Conservation (phyloP, 37 sponge, comb jelly and placozoan genomes). For the Petrosia ficiformis region DNA sequence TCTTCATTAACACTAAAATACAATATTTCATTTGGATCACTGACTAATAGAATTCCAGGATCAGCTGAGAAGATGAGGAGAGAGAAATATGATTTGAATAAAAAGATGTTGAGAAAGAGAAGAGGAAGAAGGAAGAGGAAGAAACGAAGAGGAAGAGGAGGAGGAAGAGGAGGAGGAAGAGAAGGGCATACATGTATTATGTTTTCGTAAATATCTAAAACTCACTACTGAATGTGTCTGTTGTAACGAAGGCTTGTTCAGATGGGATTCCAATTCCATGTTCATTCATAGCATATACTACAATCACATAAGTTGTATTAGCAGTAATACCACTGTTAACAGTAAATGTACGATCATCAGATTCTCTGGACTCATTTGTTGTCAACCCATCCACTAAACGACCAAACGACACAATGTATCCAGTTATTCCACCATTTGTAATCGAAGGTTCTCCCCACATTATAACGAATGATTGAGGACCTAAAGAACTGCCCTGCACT, state of each 20-base stretch:
- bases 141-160: background rate
- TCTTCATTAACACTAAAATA: conserved; percentile 13
- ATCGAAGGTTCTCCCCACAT: no score
- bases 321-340: background rate
- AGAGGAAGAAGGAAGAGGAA: background rate
- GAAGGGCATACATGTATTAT: background rate
- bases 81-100: background rate
- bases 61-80: background rate
- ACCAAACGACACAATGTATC: no score
- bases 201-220: no score
- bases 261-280: no score
- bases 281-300: background rate
- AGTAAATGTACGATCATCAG: no score
- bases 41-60: conserved; percentile 17
- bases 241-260: no score
- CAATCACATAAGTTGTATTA: background rate
- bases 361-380: no score
- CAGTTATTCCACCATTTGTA: no score
- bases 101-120: background rate
- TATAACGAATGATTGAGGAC: no score
- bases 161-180: background rate
- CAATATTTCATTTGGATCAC: background rate
- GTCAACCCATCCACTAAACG: no score
- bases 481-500: no score
- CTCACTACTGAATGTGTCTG: no score